These are phyloP conservation scores for Tragelaphus scriptus DNA, from an alignment of 2,113 vertebrate genomes.

Conservation along the genomic window DNA sequence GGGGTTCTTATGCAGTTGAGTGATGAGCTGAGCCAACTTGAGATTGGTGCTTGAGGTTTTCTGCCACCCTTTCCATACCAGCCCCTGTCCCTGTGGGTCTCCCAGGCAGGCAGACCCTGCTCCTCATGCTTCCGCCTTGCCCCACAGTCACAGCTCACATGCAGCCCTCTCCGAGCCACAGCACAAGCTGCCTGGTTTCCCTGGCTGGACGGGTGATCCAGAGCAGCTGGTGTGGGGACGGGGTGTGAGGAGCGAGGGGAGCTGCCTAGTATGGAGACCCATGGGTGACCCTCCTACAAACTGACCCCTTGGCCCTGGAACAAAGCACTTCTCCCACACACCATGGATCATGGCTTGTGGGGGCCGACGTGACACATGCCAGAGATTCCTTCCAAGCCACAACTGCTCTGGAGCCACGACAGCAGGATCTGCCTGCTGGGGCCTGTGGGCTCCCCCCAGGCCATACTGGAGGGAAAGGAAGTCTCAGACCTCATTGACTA, in stretches of 20 bases:
- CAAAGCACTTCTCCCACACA: constrained; percentile 71
- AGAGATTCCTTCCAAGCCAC: constrained; percentile 81
- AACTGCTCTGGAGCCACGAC: constrained; percentile 68
- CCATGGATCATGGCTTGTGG: constrained; percentile 68
- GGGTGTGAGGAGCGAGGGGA: neutral
- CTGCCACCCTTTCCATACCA: neutral
- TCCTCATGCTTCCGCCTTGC: neutral
- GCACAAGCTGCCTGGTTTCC: neutral
- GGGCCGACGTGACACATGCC: constrained; percentile 74
- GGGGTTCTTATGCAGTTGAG: neutral
- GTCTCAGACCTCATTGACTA: neutral
- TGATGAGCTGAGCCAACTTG: neutral
- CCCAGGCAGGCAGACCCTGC: neutral
- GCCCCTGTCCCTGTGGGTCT: neutral
- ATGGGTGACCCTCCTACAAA: constrained; percentile 40
- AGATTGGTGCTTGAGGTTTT: neutral
- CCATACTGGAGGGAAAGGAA: constrained; percentile 24
- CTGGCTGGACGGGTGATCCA: neutral
- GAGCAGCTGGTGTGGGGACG: neutral
- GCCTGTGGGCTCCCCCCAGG: constrained; percentile 71
- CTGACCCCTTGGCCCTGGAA: constrained; percentile 49
- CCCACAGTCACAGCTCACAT: neutral
- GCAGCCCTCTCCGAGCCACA: neutral
- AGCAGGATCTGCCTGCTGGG: constrained; percentile 65
- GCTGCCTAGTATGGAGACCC: neutral